Base-by-base conservation (phyloP, 2,888 invertebrate species). In the Phorcus lineatus region DNA sequence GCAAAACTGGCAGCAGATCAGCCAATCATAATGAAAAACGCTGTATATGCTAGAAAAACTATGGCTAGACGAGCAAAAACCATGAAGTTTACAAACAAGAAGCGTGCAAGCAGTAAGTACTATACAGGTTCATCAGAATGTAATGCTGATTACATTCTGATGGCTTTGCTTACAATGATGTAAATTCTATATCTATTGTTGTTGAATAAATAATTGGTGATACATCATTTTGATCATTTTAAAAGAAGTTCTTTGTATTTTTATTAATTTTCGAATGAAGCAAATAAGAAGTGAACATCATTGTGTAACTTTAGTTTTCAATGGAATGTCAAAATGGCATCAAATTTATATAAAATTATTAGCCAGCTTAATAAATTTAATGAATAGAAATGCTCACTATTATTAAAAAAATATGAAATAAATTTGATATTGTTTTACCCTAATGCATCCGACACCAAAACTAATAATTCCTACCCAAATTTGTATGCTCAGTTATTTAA, bases 1-100 rank as follows among this genome's bases (percentile, higher is more conserved):
- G 92, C 93, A 0, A 89, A 92, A 77, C 84, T 93, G 47, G 93
- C 94, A 80, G 92, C 93, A 31, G 92, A 93, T 82, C 92, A 92
- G 81, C 91, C 93, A 19, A 86, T 92, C 9, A 91, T 93, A 79
- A 91, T 93, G 83, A 92, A 92, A 84, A 92, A 93, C 84, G 89
- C 92, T 4, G 86, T 93, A 40, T 90, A 91, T 82, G 93, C 92
- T 17, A 86, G 92, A n/a, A 93, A 93, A 84, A 90, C 91, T 0
- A 87, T 92, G 74, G 88, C 90, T 13, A 80, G 90, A 55, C 79
- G 91, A 66, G 91, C 90, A 36, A 90, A 92, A 82, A 91, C 91
- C 4, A 83, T 90, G 77, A 88, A 89, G 79, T 89, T 87, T 76
- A 88, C 89, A 80, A 88, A 86, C 66, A 83, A 88, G 54, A 85